Conservation (phyloP, 1,140 invertebrate genomes). For the Drosophila asahinai region DNA sequence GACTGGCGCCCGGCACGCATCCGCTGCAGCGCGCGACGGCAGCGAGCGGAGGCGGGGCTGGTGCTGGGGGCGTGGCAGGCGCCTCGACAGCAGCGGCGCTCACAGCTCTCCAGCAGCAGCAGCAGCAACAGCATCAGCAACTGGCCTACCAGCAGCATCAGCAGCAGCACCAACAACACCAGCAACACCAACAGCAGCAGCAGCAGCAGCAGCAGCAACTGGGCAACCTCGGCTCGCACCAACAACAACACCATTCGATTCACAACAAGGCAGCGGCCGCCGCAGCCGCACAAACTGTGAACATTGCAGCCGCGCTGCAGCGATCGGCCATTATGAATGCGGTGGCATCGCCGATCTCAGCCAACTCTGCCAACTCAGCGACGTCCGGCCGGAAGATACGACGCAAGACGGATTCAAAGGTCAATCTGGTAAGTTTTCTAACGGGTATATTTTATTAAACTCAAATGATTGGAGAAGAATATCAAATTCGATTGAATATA, state of each 20-base stretch:
- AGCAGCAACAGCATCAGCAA: constrained; percentile 48
- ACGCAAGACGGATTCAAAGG: constrained; percentile 83
- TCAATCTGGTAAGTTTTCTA: constrained; percentile 74
- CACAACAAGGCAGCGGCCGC: constrained; percentile 57
- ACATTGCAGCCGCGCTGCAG: constrained; percentile 70
- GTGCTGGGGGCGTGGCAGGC: constrained; percentile 59
- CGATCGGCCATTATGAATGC: constrained; percentile 84
- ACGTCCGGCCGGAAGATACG: constrained; percentile 79
- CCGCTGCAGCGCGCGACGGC: constrained; percentile 70
- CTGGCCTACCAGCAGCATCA: constrained; percentile 44
- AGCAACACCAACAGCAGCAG: constrained; percentile 35
- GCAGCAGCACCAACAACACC: constrained; percentile 31
- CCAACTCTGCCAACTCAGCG: constrained; percentile 68
- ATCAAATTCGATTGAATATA: background rate
- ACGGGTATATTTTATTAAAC: no score
- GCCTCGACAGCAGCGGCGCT: constrained; percentile 49
- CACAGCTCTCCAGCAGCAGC: constrained; percentile 54
- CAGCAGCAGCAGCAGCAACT: constrained; percentile 55
- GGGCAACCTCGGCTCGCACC: constrained; percentile 50
- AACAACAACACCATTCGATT: constrained; percentile 36
- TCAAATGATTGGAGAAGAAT: background rate
- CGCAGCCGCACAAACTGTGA: constrained; percentile 56
- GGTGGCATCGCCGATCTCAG: constrained; percentile 84
- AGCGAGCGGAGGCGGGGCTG: constrained; percentile 62
- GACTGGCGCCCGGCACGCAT: constrained; percentile 69